Evolutionary conservation across 2,888 invertebrate genomes (phyloP), one percentile per base, ranked within the genome.

Genomic region (Hetaerina titia): DNA sequence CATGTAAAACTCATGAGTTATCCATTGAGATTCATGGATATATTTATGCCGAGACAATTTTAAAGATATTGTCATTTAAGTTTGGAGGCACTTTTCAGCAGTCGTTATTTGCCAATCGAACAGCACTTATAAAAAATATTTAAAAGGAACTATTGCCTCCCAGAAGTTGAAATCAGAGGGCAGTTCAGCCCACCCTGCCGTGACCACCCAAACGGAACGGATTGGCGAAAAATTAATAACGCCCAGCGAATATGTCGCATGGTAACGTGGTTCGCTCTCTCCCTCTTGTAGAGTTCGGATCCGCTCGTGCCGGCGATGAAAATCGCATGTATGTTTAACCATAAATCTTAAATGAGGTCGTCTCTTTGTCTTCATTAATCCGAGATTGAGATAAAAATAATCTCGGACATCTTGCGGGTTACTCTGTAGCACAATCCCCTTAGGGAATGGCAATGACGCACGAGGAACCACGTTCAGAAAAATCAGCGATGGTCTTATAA

Each of bases 361-460:
- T 81, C 81, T 25, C 31, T 81, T 81, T 81, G 81, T 81, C 81
- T 81, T 81, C 81, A 81, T 81, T 31, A 81, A 81, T 81, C 11
- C 81, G 81, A 81, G 81, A 81, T 81, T 8, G 31, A 31, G 31
- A 31, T 81, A 5, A 81, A 31, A 11, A 31, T 11, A 81, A 31
- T 31, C 25, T 81, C 81, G 81, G 81, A 81, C 25, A 9, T 11
- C 31, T n/a, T n/a, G 6, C 45, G 81, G 25, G 25, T 13, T 31
- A 15, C 11, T 81, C 81, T 60, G 31, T 81, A 81, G 31, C 81
- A 81, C 81, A 31, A n/a, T 13, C 31, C 9, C 13, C 13, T 11
- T 31, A 2, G 13, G 81, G 31, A 81, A 81, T 31, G 31, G n/a
- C 25, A 13, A 15, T 81, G 31, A 31, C 31, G 31, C 13, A 11